Evolutionary conservation across 2,888 invertebrate genomes (phyloP), one percentile per base, ranked within the genome.

Genomic region (Ligdia adustata): DNA sequence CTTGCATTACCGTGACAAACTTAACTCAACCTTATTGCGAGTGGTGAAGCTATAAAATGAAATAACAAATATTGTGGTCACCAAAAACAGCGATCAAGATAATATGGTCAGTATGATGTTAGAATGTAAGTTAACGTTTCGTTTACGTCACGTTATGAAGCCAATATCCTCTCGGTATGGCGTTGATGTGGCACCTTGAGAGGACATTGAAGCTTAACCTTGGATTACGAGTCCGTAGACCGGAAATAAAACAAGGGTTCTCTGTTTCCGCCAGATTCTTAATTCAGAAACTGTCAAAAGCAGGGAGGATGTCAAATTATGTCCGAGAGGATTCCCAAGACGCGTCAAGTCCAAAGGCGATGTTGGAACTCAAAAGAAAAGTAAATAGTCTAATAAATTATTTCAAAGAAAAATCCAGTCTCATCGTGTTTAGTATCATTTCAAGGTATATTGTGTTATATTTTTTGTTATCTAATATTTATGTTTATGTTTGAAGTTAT

Each of bases 231-330:
- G 9, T 31, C 22, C 9, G 28, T 33, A 13, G 38, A 24, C 24
- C 37, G 33, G 48, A 49, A 49, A 42, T 43, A 38, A 39, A 39
- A 43, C 42, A 38, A 37, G 41, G 42, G 27, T 32, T 4, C 13
- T 15, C 29, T 35, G 24, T 34, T 34, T 12, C 26, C 6, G 35
- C 15, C 40, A 26, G 33, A 41, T 40, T 24, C 24, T 12, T 35
- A 31, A 35, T 35, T 41, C 14, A 37, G 35, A 7, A 24, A 14
- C 31, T 37, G 20, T 42, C 32, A 42, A 20, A 26, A 15, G 15
- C 32, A 26, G 26, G 14, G 22, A 4, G 7, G 18, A 18, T 6
- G 22, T 22, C 4, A 22, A 22, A 3, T 22, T 2, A 4, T 7
- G 2, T 22, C 6, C 2, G 22, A 22, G 6, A n/a, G n/a, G n/a